Percentiles rank a stretch among this genome's conserved stretches.
These are phyloP conservation scores for Crotophaga sulcirostris DNA, from an alignment of 2,113 vertebrate genomes.

Conservation along the genomic window DNA sequence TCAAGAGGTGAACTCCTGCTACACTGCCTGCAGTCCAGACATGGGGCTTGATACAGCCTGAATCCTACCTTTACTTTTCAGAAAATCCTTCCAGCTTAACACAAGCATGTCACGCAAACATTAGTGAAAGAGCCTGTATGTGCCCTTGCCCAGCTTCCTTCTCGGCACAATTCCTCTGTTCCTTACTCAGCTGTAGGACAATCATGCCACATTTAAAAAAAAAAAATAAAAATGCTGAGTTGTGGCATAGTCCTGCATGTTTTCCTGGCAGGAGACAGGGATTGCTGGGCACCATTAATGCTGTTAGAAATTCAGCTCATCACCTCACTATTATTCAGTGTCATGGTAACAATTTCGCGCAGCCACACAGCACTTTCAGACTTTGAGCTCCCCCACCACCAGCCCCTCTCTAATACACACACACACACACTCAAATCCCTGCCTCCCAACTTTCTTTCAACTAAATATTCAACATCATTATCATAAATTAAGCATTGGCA, in stretches of 20 bases:
- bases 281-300: not conserved
- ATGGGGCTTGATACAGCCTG: not conserved
- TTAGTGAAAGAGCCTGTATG: not conserved
- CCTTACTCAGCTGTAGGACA: not conserved
- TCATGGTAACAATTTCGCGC: slow-evolving; percentile 8
- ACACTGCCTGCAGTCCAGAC: not conserved
- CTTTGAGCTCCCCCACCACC: not conserved
- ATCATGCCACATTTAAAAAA: fast-evolving
- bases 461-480: not conserved
- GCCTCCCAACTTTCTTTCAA: not conserved
- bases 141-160: not conserved
- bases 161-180: not conserved
- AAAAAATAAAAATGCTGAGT: not conserved
- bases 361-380: not conserved
- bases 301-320: slow-evolving; percentile 10
- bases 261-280: not conserved
- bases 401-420: not conserved
- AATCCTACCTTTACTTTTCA: not conserved
- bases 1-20: not conserved
- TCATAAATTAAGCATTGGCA: not conserved
- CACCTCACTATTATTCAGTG: not conserved
- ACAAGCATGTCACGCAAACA: fast-evolving
- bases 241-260: not conserved
- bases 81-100: not conserved
- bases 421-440: not conserved